Conservation (phyloP, 1,140 invertebrate genomes). For the Drosophila subpulchrella region DNA sequence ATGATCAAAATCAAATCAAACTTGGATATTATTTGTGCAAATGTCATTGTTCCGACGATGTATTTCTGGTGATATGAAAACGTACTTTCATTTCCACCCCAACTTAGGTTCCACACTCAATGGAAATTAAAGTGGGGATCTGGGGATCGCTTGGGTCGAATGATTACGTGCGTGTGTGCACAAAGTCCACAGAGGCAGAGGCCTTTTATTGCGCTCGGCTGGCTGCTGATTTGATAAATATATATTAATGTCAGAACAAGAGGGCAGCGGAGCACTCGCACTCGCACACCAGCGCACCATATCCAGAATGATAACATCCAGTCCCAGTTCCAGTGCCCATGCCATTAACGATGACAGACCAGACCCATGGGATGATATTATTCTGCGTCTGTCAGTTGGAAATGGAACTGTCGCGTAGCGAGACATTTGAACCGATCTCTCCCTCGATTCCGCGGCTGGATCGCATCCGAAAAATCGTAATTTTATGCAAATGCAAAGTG, state of each 20-base stretch:
- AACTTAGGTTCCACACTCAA: constrained; percentile 13
- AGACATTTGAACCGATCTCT: constrained; percentile 31
- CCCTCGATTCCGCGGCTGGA: neutral
- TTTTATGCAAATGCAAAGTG: constrained; percentile 69
- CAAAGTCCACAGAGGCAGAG: constrained; percentile 56
- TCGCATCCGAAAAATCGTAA: constrained; percentile 46
- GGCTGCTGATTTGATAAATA: constrained; percentile 64
- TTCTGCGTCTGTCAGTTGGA: constrained; percentile 29
- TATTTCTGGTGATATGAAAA: neutral
- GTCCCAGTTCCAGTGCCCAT: constrained; percentile 2
- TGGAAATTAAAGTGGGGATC: constrained; percentile 8
- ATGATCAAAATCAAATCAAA: too few species aligned
- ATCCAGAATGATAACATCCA: constrained; percentile 38
- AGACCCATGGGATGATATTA: constrained; percentile 42
- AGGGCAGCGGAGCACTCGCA: constrained; percentile 5
- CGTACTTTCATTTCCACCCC: constrained; percentile 1
- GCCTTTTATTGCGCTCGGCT: constrained; percentile 46
- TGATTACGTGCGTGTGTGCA: constrained; percentile 64
- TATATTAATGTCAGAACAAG: constrained; percentile 31
- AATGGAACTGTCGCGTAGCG: constrained; percentile 39
- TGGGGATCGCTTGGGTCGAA: constrained; percentile 31
- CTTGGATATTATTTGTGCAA: too few species aligned
- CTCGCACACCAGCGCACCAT: constrained; percentile 3
- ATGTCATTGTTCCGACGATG: too few species aligned
- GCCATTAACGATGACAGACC: constrained; percentile 38